Percentiles rank a stretch among this genome's conserved stretches.
Conservation (phyloP, 2,113 vertebrate species). For the Ictalurus punctatus region DNA sequence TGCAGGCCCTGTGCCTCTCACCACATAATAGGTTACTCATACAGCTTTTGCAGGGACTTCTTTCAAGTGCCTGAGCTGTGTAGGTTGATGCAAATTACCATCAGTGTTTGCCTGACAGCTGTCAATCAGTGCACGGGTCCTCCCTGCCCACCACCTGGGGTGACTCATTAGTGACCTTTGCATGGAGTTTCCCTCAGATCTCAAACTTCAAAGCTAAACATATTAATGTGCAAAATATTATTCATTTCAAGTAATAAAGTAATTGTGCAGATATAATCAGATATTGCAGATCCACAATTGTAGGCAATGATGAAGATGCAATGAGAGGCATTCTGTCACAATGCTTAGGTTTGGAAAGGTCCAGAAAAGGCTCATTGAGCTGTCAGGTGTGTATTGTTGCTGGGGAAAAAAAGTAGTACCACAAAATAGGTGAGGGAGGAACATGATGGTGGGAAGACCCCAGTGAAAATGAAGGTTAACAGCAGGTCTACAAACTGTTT, state of each 20-base stretch:
- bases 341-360: conserved; percentile 12
- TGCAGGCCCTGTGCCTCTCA: not conserved
- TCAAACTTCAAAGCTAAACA: conserved; percentile 27
- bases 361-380: conserved; percentile 69
- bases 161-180: conserved; percentile 60
- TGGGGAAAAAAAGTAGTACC: conserved; percentile 70
- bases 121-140: conserved; percentile 58
- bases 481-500: conserved; percentile 58
- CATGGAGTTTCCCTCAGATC: conserved; percentile 52
- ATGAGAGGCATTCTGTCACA: not conserved
- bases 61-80: conserved; percentile 8
- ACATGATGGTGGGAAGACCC: conserved; percentile 62
- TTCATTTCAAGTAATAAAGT: not conserved
- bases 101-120: conserved; percentile 62
- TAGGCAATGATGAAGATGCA: not conserved
- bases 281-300: not conserved
- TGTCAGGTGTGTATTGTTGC: conserved; percentile 65
- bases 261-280: not conserved
- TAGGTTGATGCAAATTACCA: conserved; percentile 55
- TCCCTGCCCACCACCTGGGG: conserved; percentile 39
- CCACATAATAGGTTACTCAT: conserved; percentile 14
- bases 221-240: not conserved
- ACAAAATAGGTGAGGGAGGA: conserved; percentile 58
- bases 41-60: not conserved
- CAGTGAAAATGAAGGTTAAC: conserved; percentile 65